A percentile compares a stretch with the other conserved stretches of the same genome.
Evolutionary conservation across 2,797 vertebrate genomes (phyloP).

Genomic region (Sebastes hubbsi): DNA sequence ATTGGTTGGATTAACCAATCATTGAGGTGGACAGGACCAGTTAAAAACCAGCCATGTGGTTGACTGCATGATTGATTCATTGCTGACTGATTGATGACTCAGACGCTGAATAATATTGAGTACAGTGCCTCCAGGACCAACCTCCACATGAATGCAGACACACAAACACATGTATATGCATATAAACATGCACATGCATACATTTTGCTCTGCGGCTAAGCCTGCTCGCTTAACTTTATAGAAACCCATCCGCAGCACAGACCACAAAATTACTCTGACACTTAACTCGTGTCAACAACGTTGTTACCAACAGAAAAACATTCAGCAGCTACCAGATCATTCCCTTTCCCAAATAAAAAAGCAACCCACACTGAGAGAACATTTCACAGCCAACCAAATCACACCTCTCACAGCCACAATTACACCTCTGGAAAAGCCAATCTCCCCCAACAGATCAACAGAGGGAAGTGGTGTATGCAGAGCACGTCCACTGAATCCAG

Average conservation of each 20-base stretch:
- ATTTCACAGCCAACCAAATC: conserved; percentile 56
- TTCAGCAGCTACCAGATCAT: conserved; percentile 28
- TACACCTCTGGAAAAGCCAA: conserved; percentile 50
- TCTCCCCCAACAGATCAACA: conserved; percentile 13
- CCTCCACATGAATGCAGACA: background rate
- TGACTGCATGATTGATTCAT: conserved; percentile 46
- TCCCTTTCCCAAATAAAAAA: conserved; percentile 58
- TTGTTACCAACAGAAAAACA: conserved; percentile 42
- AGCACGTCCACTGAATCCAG: conserved; percentile 7
- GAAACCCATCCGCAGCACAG: conserved; percentile 6
- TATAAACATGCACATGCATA: conserved; percentile 1
- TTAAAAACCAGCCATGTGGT: conserved; percentile 11
- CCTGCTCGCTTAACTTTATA: background rate
- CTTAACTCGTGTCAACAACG: conserved; percentile 53
- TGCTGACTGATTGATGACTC: conserved; percentile 33
- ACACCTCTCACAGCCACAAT: conserved; percentile 49
- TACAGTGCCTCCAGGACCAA: background rate
- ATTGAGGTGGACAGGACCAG: conserved; percentile 15
- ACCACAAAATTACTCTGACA: conserved; percentile 49
- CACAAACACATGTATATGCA: background rate
- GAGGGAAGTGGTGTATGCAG: conserved; percentile 27
- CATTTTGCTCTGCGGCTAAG: background rate
- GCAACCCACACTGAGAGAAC: conserved; percentile 36
- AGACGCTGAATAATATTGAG: background rate
- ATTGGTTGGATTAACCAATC: conserved; percentile 51